phyloP scores from a whole-genome alignment of 1,140 invertebrate species.

The Drosophila ogumai region DNA sequence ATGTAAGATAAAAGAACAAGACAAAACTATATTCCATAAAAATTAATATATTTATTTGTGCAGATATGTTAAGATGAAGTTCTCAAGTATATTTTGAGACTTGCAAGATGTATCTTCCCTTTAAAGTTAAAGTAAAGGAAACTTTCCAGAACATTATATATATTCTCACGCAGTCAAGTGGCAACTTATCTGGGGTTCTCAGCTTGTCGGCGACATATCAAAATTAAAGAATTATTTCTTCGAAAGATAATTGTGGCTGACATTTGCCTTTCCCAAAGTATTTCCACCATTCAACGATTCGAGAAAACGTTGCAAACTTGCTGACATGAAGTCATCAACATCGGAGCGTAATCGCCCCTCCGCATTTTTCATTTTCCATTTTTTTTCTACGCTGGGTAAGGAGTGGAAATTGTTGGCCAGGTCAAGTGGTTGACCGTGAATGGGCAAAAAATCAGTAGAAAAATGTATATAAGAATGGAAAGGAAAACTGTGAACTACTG shows the following conservation, averaged over 20 bases:
- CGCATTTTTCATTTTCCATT: slow-evolving; percentile 10
- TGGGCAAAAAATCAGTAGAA: slow-evolving; percentile 38
- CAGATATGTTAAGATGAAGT: background rate
- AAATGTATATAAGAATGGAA: slow-evolving; percentile 17
- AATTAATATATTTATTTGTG: too few relatives aligned
- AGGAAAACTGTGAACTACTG: slow-evolving; percentile 14
- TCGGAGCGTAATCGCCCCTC: slow-evolving; percentile 7
- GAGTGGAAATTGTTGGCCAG: slow-evolving; percentile 47
- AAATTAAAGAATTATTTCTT: slow-evolving; percentile 30
- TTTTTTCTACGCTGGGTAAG: background rate
- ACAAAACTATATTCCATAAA: background rate
- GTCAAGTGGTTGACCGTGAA: slow-evolving; percentile 64
- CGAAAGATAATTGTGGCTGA: slow-evolving; percentile 35
- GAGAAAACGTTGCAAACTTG: slow-evolving; percentile 44
- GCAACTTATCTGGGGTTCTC: slow-evolving; percentile 1
- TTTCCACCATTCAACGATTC: slow-evolving; percentile 9
- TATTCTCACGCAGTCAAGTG: slow-evolving; percentile 13
- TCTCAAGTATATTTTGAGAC: background rate
- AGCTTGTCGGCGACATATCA: slow-evolving; percentile 30
- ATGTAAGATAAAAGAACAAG: background rate
- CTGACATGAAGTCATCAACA: slow-evolving; percentile 59
- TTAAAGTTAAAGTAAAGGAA: background rate
- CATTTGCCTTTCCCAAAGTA: slow-evolving; percentile 29
- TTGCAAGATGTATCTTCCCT: background rate
- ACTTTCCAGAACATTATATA: background rate